Base-by-base conservation (phyloP, 2,797 vertebrate genomes). In the Pyrrhura leucotis region DNA sequence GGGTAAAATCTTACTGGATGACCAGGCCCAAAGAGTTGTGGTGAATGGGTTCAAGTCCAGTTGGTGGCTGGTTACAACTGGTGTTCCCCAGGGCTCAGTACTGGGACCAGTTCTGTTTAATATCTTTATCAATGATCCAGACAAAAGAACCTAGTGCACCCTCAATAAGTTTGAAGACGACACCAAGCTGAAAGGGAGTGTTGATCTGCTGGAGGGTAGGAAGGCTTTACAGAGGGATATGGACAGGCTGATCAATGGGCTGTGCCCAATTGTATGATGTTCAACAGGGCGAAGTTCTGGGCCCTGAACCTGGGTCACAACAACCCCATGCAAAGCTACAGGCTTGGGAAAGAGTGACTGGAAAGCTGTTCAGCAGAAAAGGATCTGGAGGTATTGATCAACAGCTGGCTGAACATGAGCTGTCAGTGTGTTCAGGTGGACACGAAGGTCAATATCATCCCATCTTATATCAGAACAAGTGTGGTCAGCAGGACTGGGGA, bases 381-480 rank as follows among this genome's bases (percentile, higher is more conserved):
- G 1, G 3, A 35, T 11, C 6, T 6, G 23, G 10, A 19, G 13
- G 18, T 45, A 8, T 19, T 50, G 9, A 6, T 50, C 0, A 0
- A 48, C 21, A 56, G 20, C 12, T 2, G 10, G 4, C 28, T 51
- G 5, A 66, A 67, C 13, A 21, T 25, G 28, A 67, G 10, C 19
- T 29, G 48, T 0, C 5, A 61, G 19, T 73, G 10, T 66, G 13
- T 14, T 9, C 45, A 51, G 7, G 5, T 39, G 10, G 15, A 22
- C 37, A 28, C 59, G 47, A 20, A 39, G 26, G 17, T 19, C 35
- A 61, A 29, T 12, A 29, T 28, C 8, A 6, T 20, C 26, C 17
- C 37, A 28, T 28, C 37, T 61, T 61, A 26, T 13, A 39, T 61
- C 17, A 9, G 17, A 39, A 25, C n/a, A 25, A 35, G 33, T 58